Evolutionary conservation across 2,113 vertebrate species (phyloP), one percentile per base, ranked within the genome.

Genomic region (Dromiciops gliroides): DNA sequence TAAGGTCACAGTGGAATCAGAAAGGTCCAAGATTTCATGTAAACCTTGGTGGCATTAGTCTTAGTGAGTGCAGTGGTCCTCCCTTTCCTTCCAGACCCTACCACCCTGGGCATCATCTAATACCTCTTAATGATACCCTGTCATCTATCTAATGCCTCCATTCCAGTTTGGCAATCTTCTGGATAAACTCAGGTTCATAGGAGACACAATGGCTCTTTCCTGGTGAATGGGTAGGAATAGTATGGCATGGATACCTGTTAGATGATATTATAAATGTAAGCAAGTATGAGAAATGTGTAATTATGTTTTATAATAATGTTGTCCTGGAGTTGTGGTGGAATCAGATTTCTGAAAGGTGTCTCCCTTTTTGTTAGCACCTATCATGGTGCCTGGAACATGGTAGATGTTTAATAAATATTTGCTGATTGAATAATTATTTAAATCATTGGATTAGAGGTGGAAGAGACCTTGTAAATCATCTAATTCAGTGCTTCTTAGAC

Each of bases 191-290:
- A 92, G 52, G 28, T 95, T 91, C 90, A 23, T 31, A 92, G 2
- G 31, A 67, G 0, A 67, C 16, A 37, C 11, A 67, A 67, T 14
- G 56, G 3, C 11, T 12, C 56, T 67, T 6, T 31, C 2, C 56
- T 67, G 31, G 3, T 48, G 19, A 67, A 83, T 23, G 52, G 28
- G 23, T 91, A 89, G 49, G 48, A 31, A 67, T 75, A 50, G 22
- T 25, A 89, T 93, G 53, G 37, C 90, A 26, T 1, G 51, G 51
- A 52, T 52, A 11, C 89, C n/a, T n/a, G 51, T 94, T 91, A 31
- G 53, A 25, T 83, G 44, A 93, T 92, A 26, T 47, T 95, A 90
- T 22, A 88, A 96, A 93, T 96, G 53, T 88, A 93, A 94, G 48
- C 2, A 91, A 50, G 48, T 19, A 92, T 90, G 90, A 48, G 56